Evolutionary conservation across 1,140 invertebrate genomes (phyloP).

Genomic region (Trinorchestia longiramus): DNA sequence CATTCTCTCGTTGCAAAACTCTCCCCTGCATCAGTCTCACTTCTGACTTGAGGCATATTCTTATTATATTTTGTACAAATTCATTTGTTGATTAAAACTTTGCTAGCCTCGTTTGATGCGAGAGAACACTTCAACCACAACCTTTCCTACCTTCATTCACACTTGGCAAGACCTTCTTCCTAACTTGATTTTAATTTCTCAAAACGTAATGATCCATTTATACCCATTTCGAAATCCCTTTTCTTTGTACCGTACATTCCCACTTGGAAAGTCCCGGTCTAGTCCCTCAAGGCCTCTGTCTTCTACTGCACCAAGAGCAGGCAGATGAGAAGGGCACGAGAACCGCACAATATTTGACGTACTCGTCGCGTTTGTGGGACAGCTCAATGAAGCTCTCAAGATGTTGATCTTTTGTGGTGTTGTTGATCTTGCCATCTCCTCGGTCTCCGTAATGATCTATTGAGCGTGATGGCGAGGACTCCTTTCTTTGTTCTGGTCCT

Average conservation of each 20-base stretch:
- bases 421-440: conserved; percentile 35
- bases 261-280: neutral
- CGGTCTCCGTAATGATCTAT: conserved; percentile 38
- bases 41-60: neutral
- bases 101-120: neutral
- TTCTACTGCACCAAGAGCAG: neutral
- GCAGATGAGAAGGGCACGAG: neutral
- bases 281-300: neutral
- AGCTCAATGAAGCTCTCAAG: conserved; percentile 26
- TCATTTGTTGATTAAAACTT: neutral
- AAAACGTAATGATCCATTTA: neutral
- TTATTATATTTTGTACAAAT: neutral
- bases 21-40: neutral
- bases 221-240: neutral
- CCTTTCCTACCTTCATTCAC: neutral
- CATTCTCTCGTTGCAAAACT: neutral
- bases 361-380: conserved; percentile 37
- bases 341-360: conserved; percentile 12
- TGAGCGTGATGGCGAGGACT: conserved; percentile 33
- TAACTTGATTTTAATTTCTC: neutral
- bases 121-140: neutral
- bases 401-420: conserved; percentile 34
- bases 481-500: conserved; percentile 11
- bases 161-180: neutral
- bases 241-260: neutral